Evolutionary conservation across 1,140 invertebrate species (phyloP).

Genomic region (Calephelis virginiensis): DNA sequence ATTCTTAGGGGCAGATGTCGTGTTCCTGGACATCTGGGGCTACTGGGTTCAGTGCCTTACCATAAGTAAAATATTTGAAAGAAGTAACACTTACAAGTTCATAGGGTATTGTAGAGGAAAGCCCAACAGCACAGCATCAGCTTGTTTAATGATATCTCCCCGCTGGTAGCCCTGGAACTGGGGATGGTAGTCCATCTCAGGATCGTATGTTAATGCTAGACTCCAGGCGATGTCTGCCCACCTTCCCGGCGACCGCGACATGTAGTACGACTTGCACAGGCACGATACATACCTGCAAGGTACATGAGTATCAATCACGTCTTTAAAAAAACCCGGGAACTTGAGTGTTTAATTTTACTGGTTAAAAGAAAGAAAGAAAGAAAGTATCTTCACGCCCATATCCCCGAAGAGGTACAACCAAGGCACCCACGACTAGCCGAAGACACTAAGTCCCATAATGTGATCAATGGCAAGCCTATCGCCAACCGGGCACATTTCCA

Average conservation of each 20-base stretch:
- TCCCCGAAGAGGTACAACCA: too few relatives aligned
- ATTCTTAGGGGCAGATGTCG: too few relatives aligned
- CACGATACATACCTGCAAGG: slow-evolving; percentile 69
- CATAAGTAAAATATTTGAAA: neutral
- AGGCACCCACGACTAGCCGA: too few relatives aligned
- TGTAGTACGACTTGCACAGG: slow-evolving; percentile 64
- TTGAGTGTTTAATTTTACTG: too few relatives aligned
- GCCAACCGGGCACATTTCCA: too few relatives aligned
- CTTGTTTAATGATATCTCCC: slow-evolving; percentile 77
- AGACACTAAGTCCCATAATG: too few relatives aligned
- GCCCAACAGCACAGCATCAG: slow-evolving; percentile 78
- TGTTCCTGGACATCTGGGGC: too few relatives aligned
- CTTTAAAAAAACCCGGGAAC: too few relatives aligned
- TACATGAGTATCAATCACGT: too few relatives aligned
- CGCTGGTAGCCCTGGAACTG: slow-evolving; percentile 73
- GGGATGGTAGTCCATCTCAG: slow-evolving; percentile 75
- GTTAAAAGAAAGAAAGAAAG: too few relatives aligned
- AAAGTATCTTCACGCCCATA: too few relatives aligned
- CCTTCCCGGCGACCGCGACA: slow-evolving; percentile 50
- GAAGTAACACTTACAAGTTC: slow-evolving; percentile 53
- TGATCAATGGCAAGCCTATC: too few relatives aligned
- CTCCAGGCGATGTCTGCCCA: slow-evolving; percentile 76
- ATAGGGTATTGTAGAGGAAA: slow-evolving; percentile 78
- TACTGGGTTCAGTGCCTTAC: neutral
- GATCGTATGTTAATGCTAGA: slow-evolving; percentile 72